A percentile compares a stretch with the other conserved stretches of the same genome.
Evolutionary conservation across 2,888 invertebrate genomes (phyloP).

Genomic region (Agriotes lineatus): DNA sequence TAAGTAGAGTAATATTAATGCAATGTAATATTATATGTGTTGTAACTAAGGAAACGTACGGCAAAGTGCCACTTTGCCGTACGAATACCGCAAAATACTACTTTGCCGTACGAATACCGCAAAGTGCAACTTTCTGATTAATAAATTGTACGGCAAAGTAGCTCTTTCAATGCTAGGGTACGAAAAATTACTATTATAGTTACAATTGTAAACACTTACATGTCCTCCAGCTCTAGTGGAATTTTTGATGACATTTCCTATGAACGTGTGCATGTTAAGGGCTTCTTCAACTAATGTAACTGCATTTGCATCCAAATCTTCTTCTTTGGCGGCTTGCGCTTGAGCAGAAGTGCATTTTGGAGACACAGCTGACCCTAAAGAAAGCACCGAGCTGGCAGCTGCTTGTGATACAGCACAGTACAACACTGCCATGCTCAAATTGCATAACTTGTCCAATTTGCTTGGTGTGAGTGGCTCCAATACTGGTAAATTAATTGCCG

Average conservation of each 20-base stretch:
- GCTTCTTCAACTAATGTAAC: constrained; percentile 89
- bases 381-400: constrained; percentile 72
- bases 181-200: no score
- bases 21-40: no score
- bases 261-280: constrained; percentile 85
- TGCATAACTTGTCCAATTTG: constrained; percentile 85
- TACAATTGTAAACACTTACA: constrained; percentile 76
- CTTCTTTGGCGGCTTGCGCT: constrained; percentile 69
- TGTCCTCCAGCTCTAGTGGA: constrained; percentile 91
- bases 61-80: no score
- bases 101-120: no score
- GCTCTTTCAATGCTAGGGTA: no score
- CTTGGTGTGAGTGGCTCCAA: constrained; percentile 88
- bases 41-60: no score
- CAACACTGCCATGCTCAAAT: constrained; percentile 85
- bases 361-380: constrained; percentile 70
- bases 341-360: constrained; percentile 69
- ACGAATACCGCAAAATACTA: no score
- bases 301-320: constrained; percentile 84
- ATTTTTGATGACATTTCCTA: constrained; percentile 83
- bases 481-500: constrained; percentile 87
- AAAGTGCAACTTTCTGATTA: no score
- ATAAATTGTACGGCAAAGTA: no score
- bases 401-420: constrained; percentile 84
- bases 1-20: no score